Evolutionary conservation across 2,888 invertebrate genomes (phyloP), one percentile per base, ranked within the genome.

Genomic region (Cephus pulcher): DNA sequence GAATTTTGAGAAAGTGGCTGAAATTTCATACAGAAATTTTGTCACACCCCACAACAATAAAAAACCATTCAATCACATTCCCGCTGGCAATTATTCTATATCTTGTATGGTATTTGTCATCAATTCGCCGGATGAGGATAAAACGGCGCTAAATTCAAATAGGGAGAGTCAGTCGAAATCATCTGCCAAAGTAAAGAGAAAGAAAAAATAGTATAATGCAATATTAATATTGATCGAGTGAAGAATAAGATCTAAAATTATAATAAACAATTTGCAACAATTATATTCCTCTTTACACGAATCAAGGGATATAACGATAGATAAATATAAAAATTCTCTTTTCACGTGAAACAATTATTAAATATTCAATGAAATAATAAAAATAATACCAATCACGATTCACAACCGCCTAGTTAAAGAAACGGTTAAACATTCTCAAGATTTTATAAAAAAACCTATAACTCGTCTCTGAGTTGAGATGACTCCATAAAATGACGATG

Each of bases 381-480:
- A 4, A 15, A 15, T 15, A 40, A 23, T 56, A 0, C 23, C 56
- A 56, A 56, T 56, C 1, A 56, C 6, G 1, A 23, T 56, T 56
- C 56, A 23, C 56, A 40, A 40, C 1, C 6, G 40, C 23, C 15
- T 23, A 1, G 0, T 15, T 6, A 23, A 9, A 40, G 6, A 0
- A 40, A 40, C 23, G 23, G 9, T 40, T 6, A 40, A 40, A 9
- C 1, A 6, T 40, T 23, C 23, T 56, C 23, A 15, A 56, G 9
- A 56, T 56, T 56, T 56, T 0, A 23, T 23, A 37, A 9, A 30
- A 9, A 23, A 56, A 9, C 0, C 12, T 83, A 88, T 23, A 88
- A 79, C 70, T 88, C 88, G 32, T 88, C 87, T 73, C 81, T 88
- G 12, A 23, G 3, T 32, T 33, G 56, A 6, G 56, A 56, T 2